Evolutionary conservation across 2,888 invertebrate species (phyloP).

Genomic region (Phorcus lineatus): DNA sequence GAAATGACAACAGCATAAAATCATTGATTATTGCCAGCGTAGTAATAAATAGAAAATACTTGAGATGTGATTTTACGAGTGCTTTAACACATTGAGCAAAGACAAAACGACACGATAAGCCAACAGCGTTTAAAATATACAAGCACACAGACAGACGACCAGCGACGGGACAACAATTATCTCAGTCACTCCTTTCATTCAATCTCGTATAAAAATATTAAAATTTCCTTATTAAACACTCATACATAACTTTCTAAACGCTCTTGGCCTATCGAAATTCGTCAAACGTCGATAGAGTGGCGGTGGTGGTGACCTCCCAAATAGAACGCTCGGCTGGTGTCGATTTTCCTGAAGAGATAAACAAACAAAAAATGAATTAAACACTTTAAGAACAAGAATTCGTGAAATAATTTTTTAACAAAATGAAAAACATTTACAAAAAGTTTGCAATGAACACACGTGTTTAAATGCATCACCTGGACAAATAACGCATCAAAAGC

Average conservation of each 20-base stretch:
- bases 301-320: slow-evolving; percentile 4
- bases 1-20: too few species aligned
- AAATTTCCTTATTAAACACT: not conserved
- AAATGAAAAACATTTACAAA: too few species aligned
- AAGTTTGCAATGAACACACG: too few species aligned
- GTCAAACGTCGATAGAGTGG: slow-evolving; percentile 25
- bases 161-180: not conserved
- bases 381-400: not conserved
- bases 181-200: not conserved
- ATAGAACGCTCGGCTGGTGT: slow-evolving; percentile 28
- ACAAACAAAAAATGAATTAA: not conserved
- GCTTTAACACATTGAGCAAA: not conserved
- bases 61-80: too few species aligned
- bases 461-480: too few species aligned
- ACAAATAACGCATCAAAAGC: too few species aligned
- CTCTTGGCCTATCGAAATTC: slow-evolving; percentile 5
- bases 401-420: too few species aligned
- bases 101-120: slow-evolving; percentile 4
- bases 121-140: slow-evolving; percentile 10
- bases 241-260: slow-evolving; percentile 20
- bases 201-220: slow-evolving; percentile 14
- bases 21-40: too few species aligned
- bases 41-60: too few species aligned
- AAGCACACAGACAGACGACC: not conserved
- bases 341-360: slow-evolving; percentile 24